phyloP scores from a whole-genome alignment of 2,888 invertebrate genomes.

The Dimorphilus gyrociliatus region DNA sequence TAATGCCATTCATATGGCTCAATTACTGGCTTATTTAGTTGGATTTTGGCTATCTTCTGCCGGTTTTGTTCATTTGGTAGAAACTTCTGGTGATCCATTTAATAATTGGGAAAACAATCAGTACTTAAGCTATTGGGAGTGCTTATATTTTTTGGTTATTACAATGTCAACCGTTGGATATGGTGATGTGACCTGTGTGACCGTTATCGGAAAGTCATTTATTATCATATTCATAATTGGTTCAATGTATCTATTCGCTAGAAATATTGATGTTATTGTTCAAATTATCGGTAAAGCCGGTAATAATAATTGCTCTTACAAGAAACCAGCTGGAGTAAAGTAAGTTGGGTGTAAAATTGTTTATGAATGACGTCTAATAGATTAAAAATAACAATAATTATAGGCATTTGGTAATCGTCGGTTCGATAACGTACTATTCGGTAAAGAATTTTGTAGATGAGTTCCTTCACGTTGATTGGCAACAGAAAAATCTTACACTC shows the following conservation, averaged over 20 bases:
- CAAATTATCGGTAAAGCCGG: constrained; percentile 98
- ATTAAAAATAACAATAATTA: no score
- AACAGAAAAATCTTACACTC: constrained; percentile 94
- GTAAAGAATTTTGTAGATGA: constrained; percentile 98
- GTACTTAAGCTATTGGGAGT: constrained; percentile 80
- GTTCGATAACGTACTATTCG: constrained; percentile 97
- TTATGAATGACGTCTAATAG: no score
- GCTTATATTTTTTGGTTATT: constrained; percentile 95
- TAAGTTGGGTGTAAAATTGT: no score
- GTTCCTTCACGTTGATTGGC: constrained; percentile 96
- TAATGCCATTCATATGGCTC: constrained; percentile 14
- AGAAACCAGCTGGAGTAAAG: constrained; percentile 46
- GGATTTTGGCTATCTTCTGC: constrained; percentile 15
- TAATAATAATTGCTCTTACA: constrained; percentile 99
- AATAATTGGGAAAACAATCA: constrained; percentile 8
- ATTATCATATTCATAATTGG: constrained; percentile 98
- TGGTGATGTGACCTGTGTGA: constrained; percentile 95
- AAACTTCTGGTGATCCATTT: constrained; percentile 14
- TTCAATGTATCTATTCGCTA: constrained; percentile 99
- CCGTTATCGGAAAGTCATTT: constrained; percentile 89
- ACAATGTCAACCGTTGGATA: constrained; percentile 99
- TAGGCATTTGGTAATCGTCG: constrained; percentile 99
- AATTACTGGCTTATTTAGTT: constrained; percentile 12
- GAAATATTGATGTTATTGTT: constrained; percentile 99
- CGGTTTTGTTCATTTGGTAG: constrained; percentile 15